Evolutionary conservation across 2,888 invertebrate genomes (phyloP).

Genomic region (Catocala sponsa): DNA sequence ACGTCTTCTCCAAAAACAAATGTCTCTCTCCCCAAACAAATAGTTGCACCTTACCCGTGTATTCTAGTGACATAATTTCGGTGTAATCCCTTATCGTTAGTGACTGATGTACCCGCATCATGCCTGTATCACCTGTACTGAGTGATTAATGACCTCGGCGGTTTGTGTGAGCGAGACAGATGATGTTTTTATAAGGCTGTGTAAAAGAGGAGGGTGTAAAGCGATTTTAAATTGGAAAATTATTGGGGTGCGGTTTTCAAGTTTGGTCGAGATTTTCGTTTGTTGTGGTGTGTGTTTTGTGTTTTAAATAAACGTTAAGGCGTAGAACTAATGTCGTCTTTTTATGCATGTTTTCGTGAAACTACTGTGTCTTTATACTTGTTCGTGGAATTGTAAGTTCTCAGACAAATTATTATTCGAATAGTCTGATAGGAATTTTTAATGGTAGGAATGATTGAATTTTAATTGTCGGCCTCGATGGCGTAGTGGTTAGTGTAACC

Average conservation of each 20-base stretch:
- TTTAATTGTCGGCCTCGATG: no score
- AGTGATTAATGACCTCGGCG: slow-evolving; percentile 59
- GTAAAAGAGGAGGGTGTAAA: slow-evolving; percentile 24
- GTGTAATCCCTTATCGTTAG: slow-evolving; percentile 62
- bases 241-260: slow-evolving; percentile 10
- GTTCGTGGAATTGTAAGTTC: no score
- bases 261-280: not conserved
- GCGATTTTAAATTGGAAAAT: slow-evolving; percentile 31
- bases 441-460: no score
- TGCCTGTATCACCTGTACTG: slow-evolving; percentile 63
- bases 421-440: no score
- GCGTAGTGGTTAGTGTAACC: no score
- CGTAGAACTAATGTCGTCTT: no score
- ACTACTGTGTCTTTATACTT: no score
- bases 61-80: slow-evolving; percentile 56
- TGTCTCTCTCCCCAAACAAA: slow-evolving; percentile 19
- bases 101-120: slow-evolving; percentile 67
- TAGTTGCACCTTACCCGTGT: slow-evolving; percentile 44
- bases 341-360: no score
- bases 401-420: no score
- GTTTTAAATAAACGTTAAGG: not conserved
- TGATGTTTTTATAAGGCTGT: slow-evolving; percentile 47
- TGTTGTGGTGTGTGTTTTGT: not conserved
- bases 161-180: slow-evolving; percentile 50
- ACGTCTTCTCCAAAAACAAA: not conserved